Evolutionary conservation across 2,113 vertebrate genomes (phyloP).

Genomic region (Collichthys lucidus): DNA sequence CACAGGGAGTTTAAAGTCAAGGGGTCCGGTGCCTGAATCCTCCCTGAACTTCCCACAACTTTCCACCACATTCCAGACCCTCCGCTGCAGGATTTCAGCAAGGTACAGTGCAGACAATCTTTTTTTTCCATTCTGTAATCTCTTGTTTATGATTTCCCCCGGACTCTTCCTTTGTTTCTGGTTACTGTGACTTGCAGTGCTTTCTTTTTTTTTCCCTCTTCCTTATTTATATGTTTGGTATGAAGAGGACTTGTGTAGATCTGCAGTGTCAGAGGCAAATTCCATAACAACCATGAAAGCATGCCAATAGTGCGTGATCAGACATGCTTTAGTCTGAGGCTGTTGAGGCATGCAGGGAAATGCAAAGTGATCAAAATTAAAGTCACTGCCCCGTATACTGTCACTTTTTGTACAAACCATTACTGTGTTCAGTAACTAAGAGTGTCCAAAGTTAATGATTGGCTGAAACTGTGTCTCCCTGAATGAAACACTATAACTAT

Average conservation of each 20-base stretch:
- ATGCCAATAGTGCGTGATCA: slow-evolving; percentile 62
- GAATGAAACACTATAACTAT: slow-evolving; percentile 23
- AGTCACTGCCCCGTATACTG: slow-evolving; percentile 7
- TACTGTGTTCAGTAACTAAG: neutral
- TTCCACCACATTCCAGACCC: slow-evolving; percentile 72
- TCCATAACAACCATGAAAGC: slow-evolving; percentile 36
- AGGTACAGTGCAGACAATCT: slow-evolving; percentile 75
- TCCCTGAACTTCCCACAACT: slow-evolving; percentile 73
- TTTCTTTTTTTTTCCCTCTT: neutral
- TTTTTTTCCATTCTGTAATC: slow-evolving; percentile 55
- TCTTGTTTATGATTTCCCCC: slow-evolving; percentile 6
- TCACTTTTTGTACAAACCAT: slow-evolving; percentile 20
- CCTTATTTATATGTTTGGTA: neutral
- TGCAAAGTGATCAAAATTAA: slow-evolving; percentile 9
- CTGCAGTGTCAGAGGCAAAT: slow-evolving; percentile 29
- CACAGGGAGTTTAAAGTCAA: slow-evolving; percentile 55
- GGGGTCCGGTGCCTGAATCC: slow-evolving; percentile 47
- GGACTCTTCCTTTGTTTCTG: slow-evolving; percentile 20
- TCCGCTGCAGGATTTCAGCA: slow-evolving; percentile 64
- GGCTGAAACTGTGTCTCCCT: neutral
- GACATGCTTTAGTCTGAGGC: slow-evolving; percentile 68
- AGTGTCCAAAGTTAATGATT: neutral
- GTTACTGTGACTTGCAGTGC: neutral
- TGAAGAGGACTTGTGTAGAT: slow-evolving; percentile 23
- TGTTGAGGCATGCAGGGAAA: slow-evolving; percentile 46